A percentile compares a stretch with the other conserved stretches of the same genome.
Conservation (phyloP, 2,113 vertebrate genomes). For the Hippoglossus stenolepis region DNA sequence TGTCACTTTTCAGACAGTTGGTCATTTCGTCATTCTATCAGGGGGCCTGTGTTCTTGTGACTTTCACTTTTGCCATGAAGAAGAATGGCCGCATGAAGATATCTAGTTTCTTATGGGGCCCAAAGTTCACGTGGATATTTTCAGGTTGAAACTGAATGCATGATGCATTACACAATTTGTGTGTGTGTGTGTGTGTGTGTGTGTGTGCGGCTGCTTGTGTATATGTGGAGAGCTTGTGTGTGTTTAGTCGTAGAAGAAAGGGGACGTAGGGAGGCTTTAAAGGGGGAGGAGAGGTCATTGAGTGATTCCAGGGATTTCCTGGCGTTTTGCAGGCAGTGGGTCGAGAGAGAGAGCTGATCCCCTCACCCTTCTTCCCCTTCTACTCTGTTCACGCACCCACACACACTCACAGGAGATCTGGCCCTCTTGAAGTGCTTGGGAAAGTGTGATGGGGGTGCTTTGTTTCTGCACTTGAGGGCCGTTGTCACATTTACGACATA, state of each 20-base stretch:
- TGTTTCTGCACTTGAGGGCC: conserved; percentile 67
- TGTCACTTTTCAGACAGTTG: conserved; percentile 9
- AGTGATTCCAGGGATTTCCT: conserved; percentile 65
- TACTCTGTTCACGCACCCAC: conserved; percentile 1
- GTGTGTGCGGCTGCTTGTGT: too few species aligned
- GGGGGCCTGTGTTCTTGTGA: neutral
- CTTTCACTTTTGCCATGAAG: too few species aligned
- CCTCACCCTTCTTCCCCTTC: conserved; percentile 4
- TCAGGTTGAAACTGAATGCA: conserved; percentile 1
- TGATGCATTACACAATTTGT: neutral
- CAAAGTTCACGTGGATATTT: conserved; percentile 29
- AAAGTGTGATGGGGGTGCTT: conserved; percentile 70
- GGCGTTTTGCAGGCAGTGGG: conserved; percentile 39
- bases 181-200: neutral
- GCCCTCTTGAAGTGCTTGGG: conserved; percentile 61
- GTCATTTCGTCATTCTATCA: conserved; percentile 10
- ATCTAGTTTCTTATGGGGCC: neutral
- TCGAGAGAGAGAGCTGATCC: conserved; percentile 28
- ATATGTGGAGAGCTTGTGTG: neutral
- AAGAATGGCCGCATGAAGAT: neutral
- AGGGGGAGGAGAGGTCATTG: conserved; percentile 41
- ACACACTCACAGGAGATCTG: conserved; percentile 18
- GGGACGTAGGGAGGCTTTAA: neutral
- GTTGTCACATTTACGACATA: conserved; percentile 71
- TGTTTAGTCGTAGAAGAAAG: conserved; percentile 5